Evolutionary conservation across 2,888 invertebrate species (phyloP).

Genomic region (Pristionchus mayeri): DNA sequence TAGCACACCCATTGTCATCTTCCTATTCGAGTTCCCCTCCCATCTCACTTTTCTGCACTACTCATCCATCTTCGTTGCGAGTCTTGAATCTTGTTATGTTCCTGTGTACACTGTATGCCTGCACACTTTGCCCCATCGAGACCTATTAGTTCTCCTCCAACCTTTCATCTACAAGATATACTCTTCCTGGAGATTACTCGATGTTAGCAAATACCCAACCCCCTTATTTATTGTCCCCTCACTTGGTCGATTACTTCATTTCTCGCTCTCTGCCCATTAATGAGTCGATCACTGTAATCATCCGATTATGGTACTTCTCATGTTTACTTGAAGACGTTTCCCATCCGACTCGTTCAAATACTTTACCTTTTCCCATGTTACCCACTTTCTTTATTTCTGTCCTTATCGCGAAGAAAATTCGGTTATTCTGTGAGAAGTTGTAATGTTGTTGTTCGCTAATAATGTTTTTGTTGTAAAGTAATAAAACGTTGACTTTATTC

Average conservation of each 20-base stretch:
- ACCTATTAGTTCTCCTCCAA: not conserved
- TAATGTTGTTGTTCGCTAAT: not conserved
- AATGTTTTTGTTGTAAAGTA: not conserved
- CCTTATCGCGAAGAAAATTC: not conserved
- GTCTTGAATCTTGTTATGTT: not conserved
- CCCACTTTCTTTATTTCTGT: not conserved
- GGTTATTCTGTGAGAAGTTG: not conserved
- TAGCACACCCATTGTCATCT: not conserved
- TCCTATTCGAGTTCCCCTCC: not conserved
- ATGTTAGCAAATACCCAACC: not conserved
- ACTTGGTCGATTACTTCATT: not conserved
- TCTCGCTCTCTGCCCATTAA: slow-evolving; percentile 30
- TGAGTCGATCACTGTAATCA: not conserved
- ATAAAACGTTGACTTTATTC: not conserved
- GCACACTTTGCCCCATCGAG: not conserved
- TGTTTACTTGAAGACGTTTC: not conserved
- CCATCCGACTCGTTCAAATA: not conserved
- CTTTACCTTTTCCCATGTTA: not conserved
- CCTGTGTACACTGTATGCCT: not conserved
- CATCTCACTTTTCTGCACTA: not conserved
- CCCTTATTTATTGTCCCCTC: not conserved
- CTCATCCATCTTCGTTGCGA: slow-evolving; percentile 18
- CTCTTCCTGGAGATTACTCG: not conserved
- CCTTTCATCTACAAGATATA: not conserved
- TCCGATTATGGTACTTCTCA: not conserved